Conservation (phyloP, 2,113 vertebrate species). For the Thunnus maccoyii region DNA sequence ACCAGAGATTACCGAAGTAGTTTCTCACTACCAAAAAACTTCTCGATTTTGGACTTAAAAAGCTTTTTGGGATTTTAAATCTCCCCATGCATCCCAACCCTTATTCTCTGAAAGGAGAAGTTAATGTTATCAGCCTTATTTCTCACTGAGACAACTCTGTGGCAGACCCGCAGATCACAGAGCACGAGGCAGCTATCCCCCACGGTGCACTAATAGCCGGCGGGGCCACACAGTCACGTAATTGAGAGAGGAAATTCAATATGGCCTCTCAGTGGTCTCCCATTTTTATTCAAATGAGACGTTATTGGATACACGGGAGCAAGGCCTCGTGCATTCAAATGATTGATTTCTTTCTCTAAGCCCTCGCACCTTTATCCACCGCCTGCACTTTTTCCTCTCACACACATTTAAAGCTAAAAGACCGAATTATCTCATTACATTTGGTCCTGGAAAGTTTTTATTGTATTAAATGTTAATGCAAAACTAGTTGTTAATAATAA, state of each 20-base stretch:
- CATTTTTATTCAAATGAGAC: slow-evolving; percentile 78
- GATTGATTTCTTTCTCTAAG: slow-evolving; percentile 56
- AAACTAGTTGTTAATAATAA: not conserved
- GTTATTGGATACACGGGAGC: slow-evolving; percentile 69
- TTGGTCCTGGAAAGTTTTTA: not conserved
- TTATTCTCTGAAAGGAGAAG: slow-evolving; percentile 19
- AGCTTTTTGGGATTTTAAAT: slow-evolving; percentile 2
- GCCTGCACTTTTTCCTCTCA: not conserved
- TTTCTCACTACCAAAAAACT: slow-evolving; percentile 15
- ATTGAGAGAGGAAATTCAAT: slow-evolving; percentile 70
- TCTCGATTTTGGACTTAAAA: slow-evolving; percentile 5
- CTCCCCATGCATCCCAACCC: not conserved
- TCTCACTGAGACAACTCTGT: slow-evolving; percentile 33
- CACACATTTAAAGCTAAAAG: slow-evolving; percentile 36
- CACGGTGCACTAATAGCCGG: slow-evolving; percentile 60
- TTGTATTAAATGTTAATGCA: not conserved
- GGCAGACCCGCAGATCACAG: slow-evolving; percentile 50
- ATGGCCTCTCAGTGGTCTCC: slow-evolving; percentile 61
- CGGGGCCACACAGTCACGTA: slow-evolving; percentile 62
- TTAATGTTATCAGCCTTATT: slow-evolving; percentile 38
- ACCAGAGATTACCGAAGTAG: not conserved
- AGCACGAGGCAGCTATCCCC: slow-evolving; percentile 48
- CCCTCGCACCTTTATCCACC: slow-evolving; percentile 38
- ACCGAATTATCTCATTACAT: slow-evolving; percentile 31
- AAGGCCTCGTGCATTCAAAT: slow-evolving; percentile 57